Evolutionary conservation across 2,113 vertebrate species (phyloP).

Genomic region (Pollimyrus isidori): DNA sequence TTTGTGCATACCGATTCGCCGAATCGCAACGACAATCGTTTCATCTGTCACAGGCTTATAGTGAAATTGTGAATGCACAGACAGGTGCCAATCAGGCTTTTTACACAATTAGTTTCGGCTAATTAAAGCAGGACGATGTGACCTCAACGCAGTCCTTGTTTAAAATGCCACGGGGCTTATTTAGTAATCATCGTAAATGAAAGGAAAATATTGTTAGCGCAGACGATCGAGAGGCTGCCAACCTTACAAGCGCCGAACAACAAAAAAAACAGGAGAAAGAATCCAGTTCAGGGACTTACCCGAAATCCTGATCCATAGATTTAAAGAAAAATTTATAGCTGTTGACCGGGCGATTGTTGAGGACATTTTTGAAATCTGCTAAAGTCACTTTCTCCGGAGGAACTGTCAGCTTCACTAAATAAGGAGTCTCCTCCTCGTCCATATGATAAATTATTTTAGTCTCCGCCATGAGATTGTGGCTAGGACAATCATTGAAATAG

Average conservation of each 20-base stretch:
- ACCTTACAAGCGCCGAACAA: conserved; percentile 13
- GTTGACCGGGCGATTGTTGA: conserved; percentile 85
- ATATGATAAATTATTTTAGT: conserved; percentile 98
- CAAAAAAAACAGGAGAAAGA: conserved; percentile 7
- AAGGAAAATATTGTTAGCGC: background rate
- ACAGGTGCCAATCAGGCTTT: conserved; percentile 17
- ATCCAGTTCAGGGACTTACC: conserved; percentile 62
- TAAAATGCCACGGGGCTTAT: background rate
- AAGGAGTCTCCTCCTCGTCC: conserved; percentile 96
- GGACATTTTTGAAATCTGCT: conserved; percentile 95
- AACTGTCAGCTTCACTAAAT: conserved; percentile 89
- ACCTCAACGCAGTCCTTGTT: background rate
- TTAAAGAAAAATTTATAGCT: conserved; percentile 99
- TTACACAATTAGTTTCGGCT: conserved; percentile 14
- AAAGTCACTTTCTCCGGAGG: conserved; percentile 89
- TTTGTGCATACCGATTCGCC: background rate
- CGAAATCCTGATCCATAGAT: conserved; percentile 98
- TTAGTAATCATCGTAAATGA: background rate
- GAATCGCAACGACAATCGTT: background rate
- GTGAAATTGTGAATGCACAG: conserved; percentile 3
- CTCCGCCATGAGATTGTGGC: conserved; percentile 84
- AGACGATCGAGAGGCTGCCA: background rate
- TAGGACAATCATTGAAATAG: conserved; percentile 63
- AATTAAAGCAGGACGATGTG: conserved; percentile 1
- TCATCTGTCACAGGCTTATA: background rate